Evolutionary conservation across 2,797 vertebrate species (phyloP), one percentile per base, ranked within the genome.

Genomic region (Rhyacichthys aspro): DNA sequence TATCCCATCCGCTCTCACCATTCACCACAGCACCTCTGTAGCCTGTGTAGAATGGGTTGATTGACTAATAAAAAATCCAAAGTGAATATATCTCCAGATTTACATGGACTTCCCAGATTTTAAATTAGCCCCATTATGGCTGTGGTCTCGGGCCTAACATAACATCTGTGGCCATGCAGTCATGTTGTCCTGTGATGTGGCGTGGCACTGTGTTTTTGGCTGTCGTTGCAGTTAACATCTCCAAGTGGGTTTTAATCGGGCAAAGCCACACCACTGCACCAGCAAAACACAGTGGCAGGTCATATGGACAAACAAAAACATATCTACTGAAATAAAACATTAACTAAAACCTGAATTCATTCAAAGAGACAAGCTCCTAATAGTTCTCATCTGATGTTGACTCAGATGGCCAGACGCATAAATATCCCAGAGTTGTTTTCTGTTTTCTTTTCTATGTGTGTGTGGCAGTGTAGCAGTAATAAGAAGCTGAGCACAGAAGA

Each of bases 371-470:
- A 18, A 17, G 28, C 39, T 47, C 55, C 41, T 44, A 9, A 41
- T 11, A 6, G 6, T 16, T 63, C 16, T 58, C 32, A 33, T 60
- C 1, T 65, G 71, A 71, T 44, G 59, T 11, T 64, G 63, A 72
- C 52, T 64, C 52, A 42, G 45, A 32, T 67, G 59, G 45, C 48
- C 59, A 66, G 1, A 66, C n/a, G n/a, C 46, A 67, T 64, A 58
- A 72, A 56, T 47, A 38, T 75, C 63, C 64, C 32, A 17, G 37
- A 8, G 42, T 32, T 43, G 67, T 37, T 63, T 68, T 59, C 65
- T 23, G 59, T 42, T 81, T 68, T 67, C 63, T 64, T 45, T 59
- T 65, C 38, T 14, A n/a, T n/a, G 39, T 2, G 48, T 49, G 58
- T 53, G 50, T 37, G 37, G 45, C 41, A 28, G 5, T 45, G 19